phyloP scores from a whole-genome alignment of 2,113 vertebrate genomes.

The Carettochelys insculpta region DNA sequence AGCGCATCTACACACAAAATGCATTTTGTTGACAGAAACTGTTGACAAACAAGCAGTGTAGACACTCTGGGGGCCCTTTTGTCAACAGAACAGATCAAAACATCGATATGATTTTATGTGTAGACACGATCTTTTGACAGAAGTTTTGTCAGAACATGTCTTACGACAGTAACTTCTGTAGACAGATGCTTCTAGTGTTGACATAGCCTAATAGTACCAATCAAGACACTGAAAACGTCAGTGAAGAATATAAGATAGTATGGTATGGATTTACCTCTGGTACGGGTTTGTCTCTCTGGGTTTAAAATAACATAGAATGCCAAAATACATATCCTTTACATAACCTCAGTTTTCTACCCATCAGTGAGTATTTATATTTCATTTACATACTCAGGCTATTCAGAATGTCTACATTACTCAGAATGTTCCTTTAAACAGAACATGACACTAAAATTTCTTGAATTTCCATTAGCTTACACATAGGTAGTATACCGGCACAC shows the following conservation, averaged over 20 bases:
- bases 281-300: not conserved
- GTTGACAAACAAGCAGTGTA: too few relatives aligned
- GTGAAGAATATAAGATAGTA: not conserved
- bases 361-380: constrained; percentile 7
- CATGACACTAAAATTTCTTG: constrained; percentile 7
- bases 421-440: constrained; percentile 27
- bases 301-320: constrained; percentile 23
- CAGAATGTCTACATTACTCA: not conserved
- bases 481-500: not conserved
- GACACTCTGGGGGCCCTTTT: too few relatives aligned
- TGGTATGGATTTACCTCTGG: not conserved
- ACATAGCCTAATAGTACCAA: not conserved
- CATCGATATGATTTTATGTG: too few relatives aligned
- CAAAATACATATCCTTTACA: not conserved
- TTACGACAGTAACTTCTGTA: too few relatives aligned
- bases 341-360: not conserved
- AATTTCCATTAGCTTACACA: not conserved
- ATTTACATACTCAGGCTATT: constrained; percentile 35
- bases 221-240: not conserved
- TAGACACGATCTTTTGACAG: too few relatives aligned
- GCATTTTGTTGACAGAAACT: too few relatives aligned
- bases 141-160: too few relatives aligned
- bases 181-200: too few relatives aligned
- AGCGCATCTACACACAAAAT: too few relatives aligned
- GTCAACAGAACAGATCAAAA: too few relatives aligned